Evolutionary conservation across 2,113 vertebrate genomes (phyloP).

Genomic region (Apteryx owenii): DNA sequence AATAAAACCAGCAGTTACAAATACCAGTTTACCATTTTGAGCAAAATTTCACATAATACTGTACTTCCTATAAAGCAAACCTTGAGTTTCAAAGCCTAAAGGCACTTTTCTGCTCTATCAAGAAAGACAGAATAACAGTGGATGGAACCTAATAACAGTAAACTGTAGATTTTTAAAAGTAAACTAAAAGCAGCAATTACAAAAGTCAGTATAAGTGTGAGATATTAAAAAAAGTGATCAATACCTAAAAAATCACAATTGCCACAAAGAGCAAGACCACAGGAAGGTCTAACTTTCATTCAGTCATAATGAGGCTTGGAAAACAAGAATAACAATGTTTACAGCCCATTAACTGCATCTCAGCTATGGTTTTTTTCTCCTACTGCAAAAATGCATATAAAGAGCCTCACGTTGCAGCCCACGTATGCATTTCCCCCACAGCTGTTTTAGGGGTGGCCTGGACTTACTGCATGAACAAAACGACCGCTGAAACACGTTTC

Average conservation of each 20-base stretch:
- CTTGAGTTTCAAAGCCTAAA: not conserved
- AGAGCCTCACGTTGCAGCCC: not conserved
- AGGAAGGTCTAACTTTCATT: not conserved
- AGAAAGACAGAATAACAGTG: not conserved
- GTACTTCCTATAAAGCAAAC: not conserved
- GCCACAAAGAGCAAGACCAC: not conserved
- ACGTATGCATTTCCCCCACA: not conserved
- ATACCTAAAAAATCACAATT: not conserved
- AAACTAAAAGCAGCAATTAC: not conserved
- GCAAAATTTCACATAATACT: not conserved
- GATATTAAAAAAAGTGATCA: not conserved
- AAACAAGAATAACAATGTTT: not conserved
- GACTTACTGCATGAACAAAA: not conserved
- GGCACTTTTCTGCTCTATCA: not conserved
- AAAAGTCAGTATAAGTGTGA: not conserved
- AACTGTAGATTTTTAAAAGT: not conserved
- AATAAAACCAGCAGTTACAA: not conserved
- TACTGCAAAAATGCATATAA: not conserved
- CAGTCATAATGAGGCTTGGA: not conserved
- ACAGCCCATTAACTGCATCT: not conserved
- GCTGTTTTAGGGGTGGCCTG: not conserved
- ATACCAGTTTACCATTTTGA: not conserved
- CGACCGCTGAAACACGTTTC: not conserved
- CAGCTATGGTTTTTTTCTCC: not conserved
- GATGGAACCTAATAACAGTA: not conserved